phyloP scores from a whole-genome alignment of 2,113 vertebrate genomes.

The Rhizomys pruinosus region DNA sequence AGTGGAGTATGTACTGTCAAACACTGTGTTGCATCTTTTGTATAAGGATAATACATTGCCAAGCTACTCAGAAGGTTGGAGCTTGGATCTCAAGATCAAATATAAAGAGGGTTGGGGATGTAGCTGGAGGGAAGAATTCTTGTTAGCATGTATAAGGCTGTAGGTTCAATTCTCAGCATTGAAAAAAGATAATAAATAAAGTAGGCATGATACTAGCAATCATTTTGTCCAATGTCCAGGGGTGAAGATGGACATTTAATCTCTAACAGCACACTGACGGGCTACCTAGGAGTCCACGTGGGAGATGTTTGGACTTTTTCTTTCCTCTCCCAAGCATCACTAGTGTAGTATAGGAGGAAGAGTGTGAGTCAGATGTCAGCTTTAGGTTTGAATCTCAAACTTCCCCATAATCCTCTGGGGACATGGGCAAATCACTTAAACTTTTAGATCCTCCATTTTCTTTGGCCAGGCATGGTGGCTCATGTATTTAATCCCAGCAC shows the following conservation, averaged over 20 bases:
- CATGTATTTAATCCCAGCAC: too few species aligned
- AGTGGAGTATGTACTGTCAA: not conserved
- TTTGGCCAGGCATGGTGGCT: too few species aligned
- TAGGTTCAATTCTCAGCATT: not conserved
- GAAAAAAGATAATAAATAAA: not conserved
- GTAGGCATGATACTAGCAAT: not conserved
- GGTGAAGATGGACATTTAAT: not conserved
- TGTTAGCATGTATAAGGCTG: not conserved
- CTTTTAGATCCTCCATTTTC: not conserved
- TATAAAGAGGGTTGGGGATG: not conserved
- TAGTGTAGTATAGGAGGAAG: not conserved
- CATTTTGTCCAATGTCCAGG: not conserved
- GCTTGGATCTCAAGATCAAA: too few species aligned
- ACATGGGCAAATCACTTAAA: not conserved
- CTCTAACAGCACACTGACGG: not conserved
- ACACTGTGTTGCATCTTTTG: too few species aligned
- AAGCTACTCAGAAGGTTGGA: not conserved
- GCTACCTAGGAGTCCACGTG: not conserved
- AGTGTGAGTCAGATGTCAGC: not conserved
- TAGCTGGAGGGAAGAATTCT: not conserved
- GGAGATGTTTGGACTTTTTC: not conserved
- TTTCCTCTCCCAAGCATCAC: not conserved
- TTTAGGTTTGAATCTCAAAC: not conserved
- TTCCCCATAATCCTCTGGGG: not conserved
- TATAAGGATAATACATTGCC: not conserved